Percentiles rank a stretch among this genome's conserved stretches.
These are phyloP conservation scores for Leptosomus discolor DNA, from an alignment of 2,113 vertebrate species.

Conservation along the genomic window DNA sequence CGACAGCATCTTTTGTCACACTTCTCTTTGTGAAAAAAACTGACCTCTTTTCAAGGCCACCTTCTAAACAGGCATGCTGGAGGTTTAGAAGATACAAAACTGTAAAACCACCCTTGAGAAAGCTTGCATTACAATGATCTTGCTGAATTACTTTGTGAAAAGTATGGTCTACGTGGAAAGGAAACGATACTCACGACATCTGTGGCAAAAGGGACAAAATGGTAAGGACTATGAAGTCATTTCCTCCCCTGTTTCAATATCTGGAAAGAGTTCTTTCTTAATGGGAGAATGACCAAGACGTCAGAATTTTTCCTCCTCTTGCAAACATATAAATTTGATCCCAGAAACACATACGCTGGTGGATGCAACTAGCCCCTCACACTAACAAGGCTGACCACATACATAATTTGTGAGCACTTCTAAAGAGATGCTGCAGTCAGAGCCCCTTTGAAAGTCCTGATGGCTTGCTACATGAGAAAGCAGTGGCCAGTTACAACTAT, in stretches of 20 bases:
- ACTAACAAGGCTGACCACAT: neutral
- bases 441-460: neutral
- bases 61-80: neutral
- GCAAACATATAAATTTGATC: neutral
- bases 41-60: neutral
- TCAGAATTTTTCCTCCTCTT: neutral
- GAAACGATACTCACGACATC: neutral
- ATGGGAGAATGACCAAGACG: neutral
- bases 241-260: neutral
- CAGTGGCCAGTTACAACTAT: neutral
- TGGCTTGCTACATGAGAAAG: accelerated
- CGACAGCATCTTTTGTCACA: neutral
- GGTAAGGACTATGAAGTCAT: neutral
- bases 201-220: neutral
- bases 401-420: neutral
- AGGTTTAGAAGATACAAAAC: neutral
- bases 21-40: neutral
- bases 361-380: neutral
- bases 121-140: neutral
- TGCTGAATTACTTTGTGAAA: neutral
- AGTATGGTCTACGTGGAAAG: neutral
- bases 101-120: neutral
- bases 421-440: neutral
- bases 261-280: neutral
- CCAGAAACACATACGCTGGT: neutral